Evolutionary conservation across 2,888 invertebrate species (phyloP).

Genomic region (Drosophila buzzatii): DNA sequence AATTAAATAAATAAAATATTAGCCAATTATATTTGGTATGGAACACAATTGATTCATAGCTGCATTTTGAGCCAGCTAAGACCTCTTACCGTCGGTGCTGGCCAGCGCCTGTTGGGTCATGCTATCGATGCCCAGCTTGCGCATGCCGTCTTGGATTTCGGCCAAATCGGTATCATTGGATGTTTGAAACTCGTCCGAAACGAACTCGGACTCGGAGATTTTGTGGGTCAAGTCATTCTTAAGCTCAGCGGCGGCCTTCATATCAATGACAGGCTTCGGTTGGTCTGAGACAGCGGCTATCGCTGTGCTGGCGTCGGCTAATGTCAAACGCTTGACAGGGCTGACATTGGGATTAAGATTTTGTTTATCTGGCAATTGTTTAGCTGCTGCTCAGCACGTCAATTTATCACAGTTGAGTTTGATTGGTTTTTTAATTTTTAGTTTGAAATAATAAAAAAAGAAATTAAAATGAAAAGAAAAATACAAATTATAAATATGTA

Average conservation of each 20-base stretch:
- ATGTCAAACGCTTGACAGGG: conserved; percentile 25
- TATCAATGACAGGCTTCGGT: conserved; percentile 51
- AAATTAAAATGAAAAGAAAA: conserved; percentile 24
- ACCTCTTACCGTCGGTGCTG: conserved; percentile 85
- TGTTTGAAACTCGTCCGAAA: conserved; percentile 90
- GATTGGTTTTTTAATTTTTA: conserved; percentile 34
- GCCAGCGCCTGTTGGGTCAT: conserved; percentile 85
- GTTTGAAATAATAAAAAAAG: conserved; percentile 22
- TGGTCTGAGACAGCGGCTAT: conserved; percentile 60
- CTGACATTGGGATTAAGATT: conserved; percentile 33
- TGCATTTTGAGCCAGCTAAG: conserved; percentile 30
- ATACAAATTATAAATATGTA: conserved; percentile 9
- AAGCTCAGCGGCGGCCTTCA: conserved; percentile 20
- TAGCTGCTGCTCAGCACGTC: conserved; percentile 42
- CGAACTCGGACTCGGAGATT: conserved; percentile 89
- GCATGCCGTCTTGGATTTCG: conserved; percentile 91
- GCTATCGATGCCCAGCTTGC: conserved; percentile 89
- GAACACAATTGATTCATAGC: conserved; percentile 46
- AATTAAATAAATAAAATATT: conserved; percentile 6
- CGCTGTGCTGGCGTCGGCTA: conserved; percentile 21
- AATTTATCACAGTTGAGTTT: conserved; percentile 51
- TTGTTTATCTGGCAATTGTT: conserved; percentile 40
- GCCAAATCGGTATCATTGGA: conserved; percentile 88
- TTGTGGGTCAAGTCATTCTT: conserved; percentile 42
- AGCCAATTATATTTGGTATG: conserved; percentile 20